These are phyloP conservation scores for Macrosiphum euphorbiae DNA, from an alignment of 2,888 invertebrate species.

Conservation along the genomic window DNA sequence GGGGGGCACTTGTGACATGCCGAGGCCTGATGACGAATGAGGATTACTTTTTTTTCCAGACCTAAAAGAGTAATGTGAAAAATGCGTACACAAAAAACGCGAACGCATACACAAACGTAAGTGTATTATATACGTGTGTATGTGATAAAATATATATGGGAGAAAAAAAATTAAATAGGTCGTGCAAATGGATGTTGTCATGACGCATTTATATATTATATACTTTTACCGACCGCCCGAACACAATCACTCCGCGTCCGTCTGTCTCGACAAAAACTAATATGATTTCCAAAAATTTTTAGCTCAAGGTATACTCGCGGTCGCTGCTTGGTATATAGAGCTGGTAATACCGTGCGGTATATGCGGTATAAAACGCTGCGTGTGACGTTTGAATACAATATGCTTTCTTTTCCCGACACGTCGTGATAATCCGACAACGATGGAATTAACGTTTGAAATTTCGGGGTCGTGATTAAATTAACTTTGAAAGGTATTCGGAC, in stretches of 20 bases:
- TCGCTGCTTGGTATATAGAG: background rate
- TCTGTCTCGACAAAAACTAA: slow-evolving; percentile 29
- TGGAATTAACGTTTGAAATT: slow-evolving; percentile 2
- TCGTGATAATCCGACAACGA: background rate
- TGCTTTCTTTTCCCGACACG: background rate
- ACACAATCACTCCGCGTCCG: slow-evolving; percentile 8
- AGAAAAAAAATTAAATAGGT: slow-evolving; percentile 46
- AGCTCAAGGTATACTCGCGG: background rate
- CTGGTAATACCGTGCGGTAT: background rate
- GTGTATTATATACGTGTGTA: background rate
- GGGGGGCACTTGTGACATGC: slow-evolving; percentile 30
- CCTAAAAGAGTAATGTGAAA: slow-evolving; percentile 44
- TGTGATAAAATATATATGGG: background rate
- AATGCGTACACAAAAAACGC: slow-evolving; percentile 12
- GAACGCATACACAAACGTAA: background rate
- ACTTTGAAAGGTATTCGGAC: background rate
- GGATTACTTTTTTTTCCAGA: slow-evolving; percentile 20
- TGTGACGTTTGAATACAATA: background rate
- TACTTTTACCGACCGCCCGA: slow-evolving; percentile 5
- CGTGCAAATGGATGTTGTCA: slow-evolving; percentile 37
- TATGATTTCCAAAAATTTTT: background rate
- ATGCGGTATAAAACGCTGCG: background rate
- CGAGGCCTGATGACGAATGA: slow-evolving; percentile 44
- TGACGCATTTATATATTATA: slow-evolving; percentile 13
- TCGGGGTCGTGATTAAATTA: background rate